These are phyloP conservation scores for Amphipoea lucens DNA, from an alignment of 2,888 invertebrate species.

Conservation along the genomic window DNA sequence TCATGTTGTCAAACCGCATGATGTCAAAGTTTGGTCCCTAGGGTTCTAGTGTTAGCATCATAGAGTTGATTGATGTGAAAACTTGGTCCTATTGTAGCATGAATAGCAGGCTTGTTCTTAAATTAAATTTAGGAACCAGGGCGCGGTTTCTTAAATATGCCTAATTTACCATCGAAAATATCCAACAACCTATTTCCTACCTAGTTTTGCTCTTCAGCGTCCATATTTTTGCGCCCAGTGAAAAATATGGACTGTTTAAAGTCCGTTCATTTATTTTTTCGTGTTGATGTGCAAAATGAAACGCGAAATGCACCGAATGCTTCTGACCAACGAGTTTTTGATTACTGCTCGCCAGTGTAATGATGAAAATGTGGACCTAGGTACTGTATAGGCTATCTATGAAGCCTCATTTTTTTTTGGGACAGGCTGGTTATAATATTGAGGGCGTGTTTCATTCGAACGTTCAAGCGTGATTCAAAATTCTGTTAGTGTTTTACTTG, in stretches of 20 bases:
- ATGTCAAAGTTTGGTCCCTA: slow-evolving; percentile 12
- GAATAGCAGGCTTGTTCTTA: not conserved
- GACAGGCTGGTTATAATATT: too few species aligned
- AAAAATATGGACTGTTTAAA: slow-evolving; percentile 32
- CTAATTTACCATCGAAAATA: not conserved
- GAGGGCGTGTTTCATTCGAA: too few species aligned
- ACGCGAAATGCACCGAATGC: not conserved
- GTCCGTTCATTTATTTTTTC: slow-evolving; percentile 36
- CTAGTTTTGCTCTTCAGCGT: not conserved
- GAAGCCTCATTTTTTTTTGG: too few species aligned
- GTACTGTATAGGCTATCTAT: too few species aligned
- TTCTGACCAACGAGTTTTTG: slow-evolving; percentile 57
- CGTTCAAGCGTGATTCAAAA: too few species aligned
- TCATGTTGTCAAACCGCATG: slow-evolving; percentile 16
- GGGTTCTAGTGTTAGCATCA: too few species aligned
- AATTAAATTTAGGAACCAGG: not conserved
- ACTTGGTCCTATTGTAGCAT: not conserved
- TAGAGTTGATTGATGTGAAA: not conserved
- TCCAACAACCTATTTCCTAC: not conserved
- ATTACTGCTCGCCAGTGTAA: slow-evolving; percentile 32
- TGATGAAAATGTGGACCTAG: slow-evolving; percentile 7
- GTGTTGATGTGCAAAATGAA: slow-evolving; percentile 30
- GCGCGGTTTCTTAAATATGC: too few species aligned
- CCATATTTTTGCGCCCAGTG: slow-evolving; percentile 5
- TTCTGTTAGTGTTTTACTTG: too few species aligned